Conservation (phyloP, 2,797 vertebrate species). For the Cryptoblepharus egeriae region DNA sequence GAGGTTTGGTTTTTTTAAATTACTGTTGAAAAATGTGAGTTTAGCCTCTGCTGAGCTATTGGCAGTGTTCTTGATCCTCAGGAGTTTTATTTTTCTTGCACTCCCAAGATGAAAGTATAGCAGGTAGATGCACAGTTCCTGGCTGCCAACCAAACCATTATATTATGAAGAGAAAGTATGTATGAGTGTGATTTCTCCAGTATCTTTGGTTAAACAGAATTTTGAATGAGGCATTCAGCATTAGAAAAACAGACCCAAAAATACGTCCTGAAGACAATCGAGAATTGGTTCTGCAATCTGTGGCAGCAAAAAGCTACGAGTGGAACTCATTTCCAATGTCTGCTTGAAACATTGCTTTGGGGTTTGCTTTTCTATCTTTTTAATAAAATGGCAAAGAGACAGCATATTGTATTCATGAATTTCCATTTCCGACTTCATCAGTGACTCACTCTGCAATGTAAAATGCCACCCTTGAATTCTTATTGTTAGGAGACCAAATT, state of each 20-base stretch:
- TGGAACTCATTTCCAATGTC: background rate
- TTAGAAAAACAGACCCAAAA: background rate
- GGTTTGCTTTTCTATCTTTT: background rate
- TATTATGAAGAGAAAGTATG: background rate
- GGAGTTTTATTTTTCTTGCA: background rate
- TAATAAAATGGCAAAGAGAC: background rate
- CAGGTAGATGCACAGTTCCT: background rate
- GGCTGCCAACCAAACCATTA: background rate
- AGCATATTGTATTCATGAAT: constrained; percentile 46
- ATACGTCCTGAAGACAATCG: background rate
- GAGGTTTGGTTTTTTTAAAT: background rate
- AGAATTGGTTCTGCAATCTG: background rate
- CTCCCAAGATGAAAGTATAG: background rate
- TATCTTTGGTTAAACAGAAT: background rate
- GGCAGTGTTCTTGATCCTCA: background rate
- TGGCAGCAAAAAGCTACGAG: background rate
- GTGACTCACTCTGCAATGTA: constrained; percentile 57
- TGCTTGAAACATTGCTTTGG: background rate
- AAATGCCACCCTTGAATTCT: constrained; percentile 55
- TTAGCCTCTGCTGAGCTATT: background rate
- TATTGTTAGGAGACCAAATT: constrained; percentile 59
- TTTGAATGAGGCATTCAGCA: background rate
- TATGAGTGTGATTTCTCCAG: background rate
- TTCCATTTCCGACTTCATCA: constrained; percentile 62
- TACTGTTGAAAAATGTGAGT: background rate